Conservation (phyloP, 2,888 invertebrate genomes). For the Mactromeris polynyma region DNA sequence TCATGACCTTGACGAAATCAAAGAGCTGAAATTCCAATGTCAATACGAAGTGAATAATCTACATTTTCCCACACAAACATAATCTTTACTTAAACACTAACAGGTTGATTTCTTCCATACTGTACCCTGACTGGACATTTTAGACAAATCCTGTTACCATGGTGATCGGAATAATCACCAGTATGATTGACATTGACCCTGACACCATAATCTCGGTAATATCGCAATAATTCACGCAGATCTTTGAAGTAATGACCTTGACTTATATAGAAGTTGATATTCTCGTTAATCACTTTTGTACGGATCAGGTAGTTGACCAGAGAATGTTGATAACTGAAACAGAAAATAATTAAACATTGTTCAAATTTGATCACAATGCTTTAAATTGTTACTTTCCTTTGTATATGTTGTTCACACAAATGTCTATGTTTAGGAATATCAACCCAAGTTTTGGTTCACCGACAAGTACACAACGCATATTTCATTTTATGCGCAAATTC, state of each 20-base stretch:
- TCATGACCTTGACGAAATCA: too few relatives aligned
- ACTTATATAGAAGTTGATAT: constrained; percentile 43
- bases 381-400: not conserved
- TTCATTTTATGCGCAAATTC: not conserved
- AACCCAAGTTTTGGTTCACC: not conserved
- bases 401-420: not conserved
- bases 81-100: constrained; percentile 38
- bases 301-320: constrained; percentile 48
- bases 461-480: not conserved
- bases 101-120: constrained; percentile 26
- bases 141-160: constrained; percentile 14
- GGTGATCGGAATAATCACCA: not conserved
- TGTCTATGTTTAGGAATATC: not conserved
- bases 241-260: constrained; percentile 38
- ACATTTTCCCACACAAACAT: too few relatives aligned
- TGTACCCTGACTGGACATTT: constrained; percentile 40
- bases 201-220: constrained; percentile 40
- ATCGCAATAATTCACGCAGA: constrained; percentile 42
- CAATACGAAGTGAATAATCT: too few relatives aligned
- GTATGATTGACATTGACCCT: not conserved
- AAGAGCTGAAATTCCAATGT: too few relatives aligned
- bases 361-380: not conserved
- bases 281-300: constrained; percentile 42
- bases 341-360: not conserved
- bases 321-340: constrained; percentile 38